Evolutionary conservation across 2,113 vertebrate genomes (phyloP).

Genomic region (Hemibagrus wyckioides): DNA sequence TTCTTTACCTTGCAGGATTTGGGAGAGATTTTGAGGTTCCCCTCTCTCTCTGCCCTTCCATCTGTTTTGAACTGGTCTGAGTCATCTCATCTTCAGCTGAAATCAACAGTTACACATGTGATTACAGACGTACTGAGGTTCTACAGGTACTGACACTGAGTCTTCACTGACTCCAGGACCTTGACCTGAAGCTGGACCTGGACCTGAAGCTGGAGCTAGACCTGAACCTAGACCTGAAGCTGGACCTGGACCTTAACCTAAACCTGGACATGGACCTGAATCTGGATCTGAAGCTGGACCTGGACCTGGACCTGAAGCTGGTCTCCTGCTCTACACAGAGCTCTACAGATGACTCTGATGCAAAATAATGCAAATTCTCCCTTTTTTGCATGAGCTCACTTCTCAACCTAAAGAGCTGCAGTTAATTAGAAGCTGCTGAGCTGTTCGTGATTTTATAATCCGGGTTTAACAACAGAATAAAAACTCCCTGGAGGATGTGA

Average conservation of each 20-base stretch:
- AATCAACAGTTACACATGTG: slow-evolving; percentile 54
- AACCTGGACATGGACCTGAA: background rate
- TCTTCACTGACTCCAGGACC: background rate
- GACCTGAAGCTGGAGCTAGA: background rate
- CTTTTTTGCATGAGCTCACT: slow-evolving; percentile 41
- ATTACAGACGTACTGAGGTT: slow-evolving; percentile 1
- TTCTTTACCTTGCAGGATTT: slow-evolving; percentile 76
- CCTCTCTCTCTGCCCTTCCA: slow-evolving; percentile 86
- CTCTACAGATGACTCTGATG: background rate
- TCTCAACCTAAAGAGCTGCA: slow-evolving; percentile 50
- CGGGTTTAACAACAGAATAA: slow-evolving; percentile 49
- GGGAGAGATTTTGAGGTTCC: slow-evolving; percentile 78
- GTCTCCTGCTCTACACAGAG: background rate
- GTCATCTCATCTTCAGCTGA: slow-evolving; percentile 83
- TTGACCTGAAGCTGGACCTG: background rate
- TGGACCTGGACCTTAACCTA: no score
- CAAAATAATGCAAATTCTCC: background rate
- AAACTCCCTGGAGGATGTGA: slow-evolving; percentile 32
- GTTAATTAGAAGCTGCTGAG: slow-evolving; percentile 51
- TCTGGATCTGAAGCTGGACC: background rate
- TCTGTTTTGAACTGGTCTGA: slow-evolving; percentile 82
- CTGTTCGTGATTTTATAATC: slow-evolving; percentile 52
- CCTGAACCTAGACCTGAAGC: background rate
- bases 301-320: background rate
- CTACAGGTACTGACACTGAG: background rate